Conservation (phyloP, 1,140 invertebrate species). For the Megalopta genalis region DNA sequence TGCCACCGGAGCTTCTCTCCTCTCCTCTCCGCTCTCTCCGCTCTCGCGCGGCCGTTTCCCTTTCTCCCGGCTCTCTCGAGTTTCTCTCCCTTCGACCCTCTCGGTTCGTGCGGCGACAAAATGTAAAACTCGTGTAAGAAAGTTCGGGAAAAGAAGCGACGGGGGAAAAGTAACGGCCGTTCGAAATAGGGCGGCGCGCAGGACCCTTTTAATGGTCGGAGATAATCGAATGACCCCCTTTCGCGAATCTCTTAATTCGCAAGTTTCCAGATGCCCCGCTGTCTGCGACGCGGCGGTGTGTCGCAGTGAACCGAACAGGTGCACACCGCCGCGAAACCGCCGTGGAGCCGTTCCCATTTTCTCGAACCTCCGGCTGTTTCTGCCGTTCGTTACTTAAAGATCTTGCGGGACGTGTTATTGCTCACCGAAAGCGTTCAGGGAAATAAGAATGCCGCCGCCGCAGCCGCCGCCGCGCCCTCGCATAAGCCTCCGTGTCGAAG, state of each 20-base stretch:
- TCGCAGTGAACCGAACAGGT: conserved; percentile 40
- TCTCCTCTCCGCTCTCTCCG: neutral
- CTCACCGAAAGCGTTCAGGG: neutral
- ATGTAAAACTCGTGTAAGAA: conserved; percentile 78
- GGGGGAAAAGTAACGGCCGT: conserved; percentile 31
- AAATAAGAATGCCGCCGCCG: no score
- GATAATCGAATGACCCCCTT: conserved; percentile 70
- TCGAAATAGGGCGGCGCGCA: conserved; percentile 7
- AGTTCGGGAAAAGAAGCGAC: conserved; percentile 66
- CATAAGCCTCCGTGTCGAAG: no score
- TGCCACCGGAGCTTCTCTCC: neutral
- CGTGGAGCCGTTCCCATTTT: conserved; percentile 10
- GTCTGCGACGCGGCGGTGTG: neutral
- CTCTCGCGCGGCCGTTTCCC: neutral
- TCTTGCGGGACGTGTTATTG: neutral
- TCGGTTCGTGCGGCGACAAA: conserved; percentile 53
- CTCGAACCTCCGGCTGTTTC: conserved; percentile 19
- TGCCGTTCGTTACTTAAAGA: neutral
- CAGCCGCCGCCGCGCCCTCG: no score
- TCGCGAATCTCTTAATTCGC: conserved; percentile 69
- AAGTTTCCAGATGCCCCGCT: conserved; percentile 60
- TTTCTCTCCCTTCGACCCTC: neutral
- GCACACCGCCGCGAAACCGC: conserved; percentile 6
- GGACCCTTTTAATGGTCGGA: conserved; percentile 67
- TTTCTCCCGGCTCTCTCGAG: neutral